Conservation (phyloP, 2,797 vertebrate species). For the Limnodromus scolopaceus region DNA sequence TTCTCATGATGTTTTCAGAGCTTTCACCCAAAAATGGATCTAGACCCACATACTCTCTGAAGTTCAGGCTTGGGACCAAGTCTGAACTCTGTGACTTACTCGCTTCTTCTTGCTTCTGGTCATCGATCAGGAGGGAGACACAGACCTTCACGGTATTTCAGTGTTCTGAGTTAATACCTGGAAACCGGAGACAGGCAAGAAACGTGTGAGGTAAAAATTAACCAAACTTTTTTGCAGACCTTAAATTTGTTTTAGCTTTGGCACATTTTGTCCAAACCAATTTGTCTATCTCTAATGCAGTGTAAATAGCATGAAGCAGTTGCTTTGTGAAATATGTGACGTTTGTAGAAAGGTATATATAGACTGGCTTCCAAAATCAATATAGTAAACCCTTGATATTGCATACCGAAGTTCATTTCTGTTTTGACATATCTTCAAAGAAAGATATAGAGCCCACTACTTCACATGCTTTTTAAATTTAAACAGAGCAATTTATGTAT, state of each 20-base stretch:
- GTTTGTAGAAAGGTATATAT: neutral
- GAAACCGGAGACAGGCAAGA: neutral
- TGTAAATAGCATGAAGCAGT: constrained; percentile 8
- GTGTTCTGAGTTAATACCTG: neutral
- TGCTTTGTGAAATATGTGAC: constrained; percentile 32
- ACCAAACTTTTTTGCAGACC: neutral
- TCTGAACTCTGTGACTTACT: neutral
- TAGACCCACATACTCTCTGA: neutral
- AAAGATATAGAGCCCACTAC: constrained; percentile 11
- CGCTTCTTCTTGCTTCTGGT: neutral
- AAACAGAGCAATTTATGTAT: neutral
- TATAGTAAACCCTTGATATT: neutral
- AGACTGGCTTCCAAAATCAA: constrained; percentile 50
- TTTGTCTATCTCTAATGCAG: neutral
- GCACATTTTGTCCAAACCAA: neutral
- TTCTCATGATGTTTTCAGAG: neutral
- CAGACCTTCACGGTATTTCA: neutral
- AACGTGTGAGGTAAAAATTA: neutral
- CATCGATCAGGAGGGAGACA: fast-evolving
- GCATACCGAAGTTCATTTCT: constrained; percentile 11
- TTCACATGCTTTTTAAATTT: constrained; percentile 2
- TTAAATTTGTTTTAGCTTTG: neutral
- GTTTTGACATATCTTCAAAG: constrained; percentile 39
- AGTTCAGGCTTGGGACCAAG: neutral
- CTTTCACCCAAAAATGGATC: neutral